phyloP scores from a whole-genome alignment of 2,888 invertebrate genomes.

The Kryphioiulus occultus region DNA sequence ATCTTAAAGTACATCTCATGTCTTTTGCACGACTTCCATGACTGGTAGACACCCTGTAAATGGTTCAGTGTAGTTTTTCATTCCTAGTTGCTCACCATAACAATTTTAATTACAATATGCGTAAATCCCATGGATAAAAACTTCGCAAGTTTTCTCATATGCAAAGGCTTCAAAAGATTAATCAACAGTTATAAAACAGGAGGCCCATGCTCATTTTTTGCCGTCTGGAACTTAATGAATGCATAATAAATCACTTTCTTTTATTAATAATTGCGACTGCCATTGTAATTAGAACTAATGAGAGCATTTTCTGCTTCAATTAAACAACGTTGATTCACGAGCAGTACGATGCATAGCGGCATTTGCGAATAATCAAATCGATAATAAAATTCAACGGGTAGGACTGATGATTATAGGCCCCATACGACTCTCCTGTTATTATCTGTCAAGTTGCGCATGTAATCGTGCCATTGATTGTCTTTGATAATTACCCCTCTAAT shows the following conservation, averaged over 20 bases:
- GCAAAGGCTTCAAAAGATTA: background rate
- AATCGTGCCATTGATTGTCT: slow-evolving; percentile 12
- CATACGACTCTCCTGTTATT: background rate
- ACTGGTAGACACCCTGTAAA: no score
- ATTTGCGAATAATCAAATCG: background rate
- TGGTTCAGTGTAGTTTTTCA: no score
- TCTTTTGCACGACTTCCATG: no score
- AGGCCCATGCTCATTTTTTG: background rate
- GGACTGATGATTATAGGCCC: background rate
- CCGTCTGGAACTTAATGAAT: background rate
- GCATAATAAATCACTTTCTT: slow-evolving; percentile 11
- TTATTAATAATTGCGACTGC: background rate
- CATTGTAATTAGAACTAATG: slow-evolving; percentile 1
- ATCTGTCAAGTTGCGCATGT: background rate
- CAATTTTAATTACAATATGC: background rate
- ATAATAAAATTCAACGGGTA: background rate
- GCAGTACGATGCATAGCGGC: background rate
- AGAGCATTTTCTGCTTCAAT: slow-evolving; percentile 12
- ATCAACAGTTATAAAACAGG: background rate
- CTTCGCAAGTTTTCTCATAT: background rate
- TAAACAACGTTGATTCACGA: slow-evolving; percentile 16
- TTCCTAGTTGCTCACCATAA: no score
- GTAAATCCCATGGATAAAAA: background rate
- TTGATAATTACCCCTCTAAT: background rate
- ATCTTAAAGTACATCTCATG: no score